phyloP scores from a whole-genome alignment of 2,797 vertebrate genomes.

The Sebastes minor region DNA sequence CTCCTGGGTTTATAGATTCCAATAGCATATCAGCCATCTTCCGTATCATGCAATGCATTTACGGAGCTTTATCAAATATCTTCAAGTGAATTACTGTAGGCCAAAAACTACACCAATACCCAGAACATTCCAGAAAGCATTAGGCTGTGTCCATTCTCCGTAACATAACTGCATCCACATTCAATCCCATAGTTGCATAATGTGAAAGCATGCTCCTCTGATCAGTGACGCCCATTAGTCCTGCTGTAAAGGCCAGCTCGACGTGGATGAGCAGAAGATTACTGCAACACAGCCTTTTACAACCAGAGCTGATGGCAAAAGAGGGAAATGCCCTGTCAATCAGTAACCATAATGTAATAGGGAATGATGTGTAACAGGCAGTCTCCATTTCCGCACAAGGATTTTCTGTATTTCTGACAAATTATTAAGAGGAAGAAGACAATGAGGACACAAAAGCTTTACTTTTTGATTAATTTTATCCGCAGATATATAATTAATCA shows the following conservation, averaged over 20 bases:
- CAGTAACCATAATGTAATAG: constrained; percentile 59
- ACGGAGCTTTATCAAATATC: not conserved
- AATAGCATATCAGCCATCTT: constrained; percentile 29
- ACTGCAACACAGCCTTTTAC: constrained; percentile 51
- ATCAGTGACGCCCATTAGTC: constrained; percentile 32
- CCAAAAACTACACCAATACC: not conserved
- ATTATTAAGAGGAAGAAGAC: not conserved
- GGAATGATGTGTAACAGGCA: not conserved
- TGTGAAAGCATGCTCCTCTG: constrained; percentile 30
- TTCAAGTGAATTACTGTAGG: not conserved
- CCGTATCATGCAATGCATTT: not conserved
- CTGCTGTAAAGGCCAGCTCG: constrained; percentile 15
- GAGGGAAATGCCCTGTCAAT: constrained; percentile 58
- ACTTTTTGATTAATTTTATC: not conserved
- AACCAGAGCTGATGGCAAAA: constrained; percentile 21
- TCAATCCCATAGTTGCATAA: constrained; percentile 44
- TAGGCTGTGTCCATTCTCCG: constrained; percentile 9
- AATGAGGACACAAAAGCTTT: not conserved
- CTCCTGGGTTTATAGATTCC: constrained; percentile 39
- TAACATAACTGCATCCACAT: constrained; percentile 11
- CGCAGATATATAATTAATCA: too few species aligned
- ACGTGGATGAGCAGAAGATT: constrained; percentile 22
- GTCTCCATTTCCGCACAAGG: not conserved
- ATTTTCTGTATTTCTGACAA: not conserved
- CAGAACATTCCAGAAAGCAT: constrained; percentile 19